Base-by-base conservation (phyloP, 2,888 invertebrate genomes). In the Scaptodrosophila latifasciaeformis region DNA sequence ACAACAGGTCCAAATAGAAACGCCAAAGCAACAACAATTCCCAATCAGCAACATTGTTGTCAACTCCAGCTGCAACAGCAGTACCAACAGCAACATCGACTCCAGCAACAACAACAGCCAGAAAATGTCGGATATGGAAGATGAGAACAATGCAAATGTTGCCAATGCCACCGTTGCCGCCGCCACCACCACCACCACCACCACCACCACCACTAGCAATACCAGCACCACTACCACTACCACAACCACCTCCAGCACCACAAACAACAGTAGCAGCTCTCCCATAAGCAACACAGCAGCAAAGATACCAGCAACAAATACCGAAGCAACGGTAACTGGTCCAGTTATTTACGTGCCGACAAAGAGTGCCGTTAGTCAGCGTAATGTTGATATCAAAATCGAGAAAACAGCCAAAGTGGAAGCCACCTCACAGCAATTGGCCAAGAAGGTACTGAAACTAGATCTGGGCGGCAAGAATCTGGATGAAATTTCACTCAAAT, bases 351-450 rank as follows among this genome's bases (percentile, higher is more conserved):
- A n/a, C n/a, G n/a, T n/a, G n/a, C n/a, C n/a, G n/a, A n/a, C 10
- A 24, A 84, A 70, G 70, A 89, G 90, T 65, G 90, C 90, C 19
- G 88, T 90, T 43, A 90, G 90, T 64, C 90, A 90, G 71, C 88
- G 90, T 59, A 90, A 90, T 37, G 88, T 90, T 44, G 90, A 90
- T 67, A 87, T 90, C 40, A 85, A 88, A 80, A 88, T 90, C 54
- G 87, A 88, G 35, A 83, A 74, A 45, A 81, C 79, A 10, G 87
- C 88, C 45, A 66, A 78, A 51, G 67, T 68, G 61, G 78, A 82
- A 18, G 54, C 52, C 1, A 69, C 78, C 46, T 80, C 76, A 44
- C 69, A 82, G 47, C 82, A 86, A 53, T 59, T 85, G 31, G 77
- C 82, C 27, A 86, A 83, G 54, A 84, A 84, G 61, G 81, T 84